Conservation (phyloP, 2,888 invertebrate genomes). For the Malachius bipustulatus region DNA sequence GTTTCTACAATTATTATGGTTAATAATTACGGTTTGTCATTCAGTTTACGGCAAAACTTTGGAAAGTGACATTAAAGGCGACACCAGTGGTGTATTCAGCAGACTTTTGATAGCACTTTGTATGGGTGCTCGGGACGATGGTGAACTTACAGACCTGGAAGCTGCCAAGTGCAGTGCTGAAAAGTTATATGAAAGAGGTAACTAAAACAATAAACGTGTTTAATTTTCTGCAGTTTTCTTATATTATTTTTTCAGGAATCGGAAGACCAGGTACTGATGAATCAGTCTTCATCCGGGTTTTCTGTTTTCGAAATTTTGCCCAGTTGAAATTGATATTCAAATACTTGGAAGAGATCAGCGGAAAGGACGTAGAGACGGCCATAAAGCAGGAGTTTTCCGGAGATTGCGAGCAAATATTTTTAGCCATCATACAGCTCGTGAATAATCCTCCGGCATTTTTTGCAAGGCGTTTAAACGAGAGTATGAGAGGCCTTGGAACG, state of each 20-base stretch:
- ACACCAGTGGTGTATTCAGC: neutral
- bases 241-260: neutral
- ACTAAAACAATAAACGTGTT: neutral
- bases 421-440: neutral
- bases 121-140: neutral
- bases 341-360: neutral
- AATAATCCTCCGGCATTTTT: neutral
- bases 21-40: neutral
- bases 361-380: neutral
- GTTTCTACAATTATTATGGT: neutral
- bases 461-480: neutral
- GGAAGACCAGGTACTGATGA: neutral
- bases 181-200: slow-evolving; percentile 3
- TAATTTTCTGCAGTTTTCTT: neutral
- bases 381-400: slow-evolving; percentile 2
- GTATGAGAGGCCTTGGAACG: slow-evolving; percentile 1
- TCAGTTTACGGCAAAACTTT: neutral
- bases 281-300: neutral
- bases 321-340: slow-evolving; percentile 3
- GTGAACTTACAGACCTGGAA: neutral
- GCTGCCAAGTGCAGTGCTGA: neutral
- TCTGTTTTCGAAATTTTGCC: slow-evolving; percentile 1
- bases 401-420: neutral
- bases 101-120: neutral
- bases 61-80: slow-evolving; percentile 3